phyloP scores from a whole-genome alignment of 2,113 vertebrate species.

The Takifugu flavidus region DNA sequence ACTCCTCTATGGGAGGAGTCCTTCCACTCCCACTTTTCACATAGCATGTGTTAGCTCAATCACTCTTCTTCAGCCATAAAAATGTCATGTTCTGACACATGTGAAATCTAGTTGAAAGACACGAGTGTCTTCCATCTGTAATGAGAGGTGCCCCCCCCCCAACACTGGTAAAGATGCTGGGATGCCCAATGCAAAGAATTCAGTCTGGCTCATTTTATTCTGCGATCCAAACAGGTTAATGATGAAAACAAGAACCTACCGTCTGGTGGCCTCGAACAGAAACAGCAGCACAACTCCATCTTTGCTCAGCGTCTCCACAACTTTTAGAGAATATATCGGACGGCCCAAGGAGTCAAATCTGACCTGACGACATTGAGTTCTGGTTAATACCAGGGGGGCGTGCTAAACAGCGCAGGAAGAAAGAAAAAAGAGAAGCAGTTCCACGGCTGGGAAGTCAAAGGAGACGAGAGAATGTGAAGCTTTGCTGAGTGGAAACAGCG shows the following conservation, averaged over 20 bases:
- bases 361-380: conserved; percentile 67
- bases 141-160: not conserved
- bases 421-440: conserved; percentile 27
- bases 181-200: no score
- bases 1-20: conserved; percentile 52
- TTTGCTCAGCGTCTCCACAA: conserved; percentile 38
- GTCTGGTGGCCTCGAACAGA: conserved; percentile 35
- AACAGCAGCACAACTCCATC: conserved; percentile 76
- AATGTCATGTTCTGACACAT: conserved; percentile 19
- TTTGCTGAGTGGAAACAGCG: conserved; percentile 69
- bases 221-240: no score
- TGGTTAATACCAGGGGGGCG: conserved; percentile 70
- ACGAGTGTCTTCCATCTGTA: not conserved
- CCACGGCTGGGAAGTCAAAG: conserved; percentile 45
- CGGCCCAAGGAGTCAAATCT: conserved; percentile 59
- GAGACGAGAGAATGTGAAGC: conserved; percentile 47
- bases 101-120: not conserved
- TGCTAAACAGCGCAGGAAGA: conserved; percentile 32
- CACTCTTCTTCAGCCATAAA: conserved; percentile 42
- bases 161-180: not conserved
- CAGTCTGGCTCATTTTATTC: no score
- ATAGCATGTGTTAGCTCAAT: conserved; percentile 52
- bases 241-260: conserved; percentile 54
- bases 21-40: conserved; percentile 53
- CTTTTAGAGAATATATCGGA: conserved; percentile 63